These are phyloP conservation scores for Pseudolaguvia tuberculata DNA, from an alignment of 2,113 vertebrate species.

Conservation along the genomic window DNA sequence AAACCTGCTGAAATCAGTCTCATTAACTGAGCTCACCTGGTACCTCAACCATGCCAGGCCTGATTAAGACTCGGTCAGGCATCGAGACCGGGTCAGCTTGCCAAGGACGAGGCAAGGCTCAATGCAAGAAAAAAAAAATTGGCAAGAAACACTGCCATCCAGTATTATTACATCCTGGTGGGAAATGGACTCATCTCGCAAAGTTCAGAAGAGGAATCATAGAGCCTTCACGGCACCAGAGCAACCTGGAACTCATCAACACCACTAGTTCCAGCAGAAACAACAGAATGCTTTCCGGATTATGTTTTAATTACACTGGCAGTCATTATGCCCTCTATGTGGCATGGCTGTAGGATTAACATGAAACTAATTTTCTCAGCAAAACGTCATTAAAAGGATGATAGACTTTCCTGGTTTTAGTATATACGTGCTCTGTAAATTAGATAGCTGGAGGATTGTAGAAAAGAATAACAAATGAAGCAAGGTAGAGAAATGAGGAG, in stretches of 20 bases:
- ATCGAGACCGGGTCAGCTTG: slow-evolving; percentile 18
- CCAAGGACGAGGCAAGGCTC: slow-evolving; percentile 37
- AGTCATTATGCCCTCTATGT: neutral
- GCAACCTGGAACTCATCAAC: slow-evolving; percentile 22
- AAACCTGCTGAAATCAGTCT: slow-evolving; percentile 43
- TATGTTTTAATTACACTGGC: slow-evolving; percentile 14
- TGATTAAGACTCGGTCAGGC: slow-evolving; percentile 47
- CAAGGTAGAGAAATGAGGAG: slow-evolving; percentile 39
- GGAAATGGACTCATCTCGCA: slow-evolving; percentile 21
- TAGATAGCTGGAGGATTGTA: slow-evolving; percentile 36
- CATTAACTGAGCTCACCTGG: slow-evolving; percentile 57
- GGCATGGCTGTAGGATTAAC: neutral
- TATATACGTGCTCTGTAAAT: slow-evolving; percentile 31
- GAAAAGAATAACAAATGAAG: slow-evolving; percentile 32
- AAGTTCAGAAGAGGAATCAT: slow-evolving; percentile 21
- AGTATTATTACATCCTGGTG: slow-evolving; percentile 20
- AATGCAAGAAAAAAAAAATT: slow-evolving; percentile 35
- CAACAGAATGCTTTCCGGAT: slow-evolving; percentile 10
- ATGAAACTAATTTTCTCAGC: slow-evolving; percentile 1
- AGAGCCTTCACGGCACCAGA: slow-evolving; percentile 20
- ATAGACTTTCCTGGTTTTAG: neutral
- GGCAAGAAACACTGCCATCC: slow-evolving; percentile 14
- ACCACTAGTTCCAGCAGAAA: slow-evolving; percentile 3
- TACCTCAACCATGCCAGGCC: slow-evolving; percentile 46
- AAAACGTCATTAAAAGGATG: neutral